These are phyloP conservation scores for Tragelaphus oryx DNA, from an alignment of 2,797 vertebrate genomes.

Conservation along the genomic window DNA sequence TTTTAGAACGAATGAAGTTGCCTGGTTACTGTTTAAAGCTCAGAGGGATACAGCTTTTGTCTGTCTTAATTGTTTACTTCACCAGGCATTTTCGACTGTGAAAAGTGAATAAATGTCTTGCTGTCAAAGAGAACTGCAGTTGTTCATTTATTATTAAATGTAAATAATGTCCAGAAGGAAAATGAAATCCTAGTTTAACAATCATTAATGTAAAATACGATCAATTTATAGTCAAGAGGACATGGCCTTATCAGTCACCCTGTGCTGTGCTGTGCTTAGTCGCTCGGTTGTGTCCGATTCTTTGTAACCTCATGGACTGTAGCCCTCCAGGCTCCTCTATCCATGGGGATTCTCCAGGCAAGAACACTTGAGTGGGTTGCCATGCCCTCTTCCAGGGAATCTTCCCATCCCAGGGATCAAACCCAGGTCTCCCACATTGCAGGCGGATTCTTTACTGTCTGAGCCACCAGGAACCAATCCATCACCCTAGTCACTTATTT, in stretches of 20 bases:
- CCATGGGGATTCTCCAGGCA: not conserved
- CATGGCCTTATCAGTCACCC: not conserved
- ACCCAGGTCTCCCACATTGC: not conserved
- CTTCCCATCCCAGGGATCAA: not conserved
- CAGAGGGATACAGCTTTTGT: not conserved
- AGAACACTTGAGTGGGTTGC: not conserved
- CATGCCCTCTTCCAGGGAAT: not conserved
- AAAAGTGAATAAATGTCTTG: not conserved
- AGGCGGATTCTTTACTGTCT: not conserved
- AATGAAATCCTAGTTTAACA: not conserved
- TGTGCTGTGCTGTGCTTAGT: not conserved
- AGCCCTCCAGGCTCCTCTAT: not conserved
- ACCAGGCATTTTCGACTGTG: not conserved
- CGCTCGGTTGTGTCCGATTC: rapidly evolving
- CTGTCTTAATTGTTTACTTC: not conserved
- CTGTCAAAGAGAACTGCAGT: not conserved
- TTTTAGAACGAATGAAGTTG: not conserved
- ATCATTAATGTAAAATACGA: not conserved
- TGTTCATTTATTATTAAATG: not conserved
- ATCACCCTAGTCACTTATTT: not conserved
- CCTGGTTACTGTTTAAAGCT: not conserved
- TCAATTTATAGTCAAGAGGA: not conserved
- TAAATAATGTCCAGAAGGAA: not conserved
- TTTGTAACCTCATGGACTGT: not conserved
- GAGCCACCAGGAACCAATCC: not conserved